These are phyloP conservation scores for Strix aluco DNA, from an alignment of 2,113 vertebrate genomes.

Conservation along the genomic window DNA sequence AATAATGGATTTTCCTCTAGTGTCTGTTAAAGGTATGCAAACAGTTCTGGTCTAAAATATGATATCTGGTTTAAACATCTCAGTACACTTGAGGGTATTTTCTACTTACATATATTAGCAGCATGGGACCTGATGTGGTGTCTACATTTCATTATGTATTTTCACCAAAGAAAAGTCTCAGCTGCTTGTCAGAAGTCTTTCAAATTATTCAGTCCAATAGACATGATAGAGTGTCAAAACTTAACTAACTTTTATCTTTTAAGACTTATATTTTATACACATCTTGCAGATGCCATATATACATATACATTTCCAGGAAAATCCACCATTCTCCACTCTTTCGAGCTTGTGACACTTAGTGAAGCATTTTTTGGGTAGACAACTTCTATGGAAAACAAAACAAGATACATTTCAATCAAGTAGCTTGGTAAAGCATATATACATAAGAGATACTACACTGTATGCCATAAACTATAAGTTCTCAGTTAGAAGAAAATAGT, in stretches of 20 bases:
- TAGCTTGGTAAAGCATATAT: background rate
- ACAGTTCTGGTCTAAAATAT: background rate
- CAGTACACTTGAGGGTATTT: background rate
- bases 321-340: background rate
- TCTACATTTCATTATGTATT: background rate
- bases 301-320: background rate
- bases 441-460: background rate
- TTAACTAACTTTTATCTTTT: background rate
- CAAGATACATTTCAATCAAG: background rate
- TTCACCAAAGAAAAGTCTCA: background rate
- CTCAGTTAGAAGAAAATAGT: background rate
- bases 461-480: background rate
- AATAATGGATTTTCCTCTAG: conserved; percentile 16
- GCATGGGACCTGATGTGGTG: background rate
- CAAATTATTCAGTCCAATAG: background rate
- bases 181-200: background rate
- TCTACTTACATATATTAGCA: background rate
- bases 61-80: background rate
- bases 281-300: background rate
- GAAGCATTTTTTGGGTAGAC: background rate
- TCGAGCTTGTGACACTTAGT: background rate
- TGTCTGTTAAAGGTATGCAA: background rate
- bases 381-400: background rate
- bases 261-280: background rate
- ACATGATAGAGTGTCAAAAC: background rate